A percentile compares a stretch with the other conserved stretches of the same genome.
These are phyloP conservation scores for Muricea muricata DNA, from an alignment of 92 coral and sea anemone species.

Conservation along the genomic window DNA sequence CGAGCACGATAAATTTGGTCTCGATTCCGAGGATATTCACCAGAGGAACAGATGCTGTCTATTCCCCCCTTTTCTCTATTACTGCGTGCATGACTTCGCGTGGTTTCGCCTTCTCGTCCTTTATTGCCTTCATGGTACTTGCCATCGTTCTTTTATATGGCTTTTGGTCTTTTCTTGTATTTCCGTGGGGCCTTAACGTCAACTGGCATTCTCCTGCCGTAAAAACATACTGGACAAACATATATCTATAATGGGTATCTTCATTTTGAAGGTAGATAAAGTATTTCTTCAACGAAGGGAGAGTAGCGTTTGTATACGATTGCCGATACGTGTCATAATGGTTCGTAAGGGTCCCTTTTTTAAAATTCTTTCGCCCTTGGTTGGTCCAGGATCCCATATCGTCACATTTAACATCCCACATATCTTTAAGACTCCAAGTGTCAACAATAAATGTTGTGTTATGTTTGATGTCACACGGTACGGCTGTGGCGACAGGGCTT, in stretches of 20 bases:
- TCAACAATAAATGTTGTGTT: slow-evolving; percentile 30
- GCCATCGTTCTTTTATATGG: too few species aligned
- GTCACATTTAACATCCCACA: slow-evolving; percentile 27
- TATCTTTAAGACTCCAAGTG: slow-evolving; percentile 19
- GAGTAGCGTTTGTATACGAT: slow-evolving; percentile 14
- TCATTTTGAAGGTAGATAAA: not conserved
- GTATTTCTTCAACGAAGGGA: slow-evolving; percentile 31
- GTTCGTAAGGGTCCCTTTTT: not conserved
- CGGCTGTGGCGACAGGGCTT: not conserved
- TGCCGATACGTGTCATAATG: slow-evolving; percentile 34
- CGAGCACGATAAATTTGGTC: too few species aligned
- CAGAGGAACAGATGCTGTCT: too few species aligned
- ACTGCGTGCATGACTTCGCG: too few species aligned
- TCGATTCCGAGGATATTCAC: too few species aligned
- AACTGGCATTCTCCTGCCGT: not conserved
- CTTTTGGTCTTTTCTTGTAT: not conserved
- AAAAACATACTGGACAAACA: not conserved
- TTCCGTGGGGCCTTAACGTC: not conserved
- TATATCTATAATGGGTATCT: not conserved
- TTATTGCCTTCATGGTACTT: not conserved
- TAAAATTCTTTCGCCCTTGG: slow-evolving; percentile 17
- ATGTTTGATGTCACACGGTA: slow-evolving; percentile 19
- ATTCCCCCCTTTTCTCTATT: too few species aligned
- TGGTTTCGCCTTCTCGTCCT: not conserved
- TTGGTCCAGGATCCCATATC: slow-evolving; percentile 45